Evolutionary conservation across 2,888 invertebrate species (phyloP).

Genomic region (Acrobasis consociella): DNA sequence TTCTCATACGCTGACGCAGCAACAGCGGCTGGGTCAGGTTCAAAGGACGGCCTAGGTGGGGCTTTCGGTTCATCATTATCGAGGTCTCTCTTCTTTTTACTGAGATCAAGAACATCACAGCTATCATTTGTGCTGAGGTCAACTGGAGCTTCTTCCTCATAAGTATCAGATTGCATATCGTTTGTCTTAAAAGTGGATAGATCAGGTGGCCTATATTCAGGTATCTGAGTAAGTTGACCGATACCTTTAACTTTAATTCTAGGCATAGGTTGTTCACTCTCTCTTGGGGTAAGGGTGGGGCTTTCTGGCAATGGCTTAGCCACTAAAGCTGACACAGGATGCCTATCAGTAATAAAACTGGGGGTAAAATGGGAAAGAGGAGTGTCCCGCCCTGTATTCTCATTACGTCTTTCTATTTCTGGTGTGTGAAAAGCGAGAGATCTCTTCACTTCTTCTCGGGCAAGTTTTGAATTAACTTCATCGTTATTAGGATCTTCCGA

Average conservation of each 20-base stretch:
- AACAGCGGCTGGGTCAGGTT: slow-evolving; percentile 61
- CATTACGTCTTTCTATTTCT: slow-evolving; percentile 72
- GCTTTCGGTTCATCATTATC: slow-evolving; percentile 63
- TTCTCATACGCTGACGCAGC: slow-evolving; percentile 77
- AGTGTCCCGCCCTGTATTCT: slow-evolving; percentile 66
- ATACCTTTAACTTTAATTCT: slow-evolving; percentile 85
- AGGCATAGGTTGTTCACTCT: slow-evolving; percentile 65
- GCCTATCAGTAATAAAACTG: slow-evolving; percentile 72
- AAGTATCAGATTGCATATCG: slow-evolving; percentile 61
- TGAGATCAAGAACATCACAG: slow-evolving; percentile 90
- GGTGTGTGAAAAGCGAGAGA: slow-evolving; percentile 80
- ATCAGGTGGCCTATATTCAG: slow-evolving; percentile 72
- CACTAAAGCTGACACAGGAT: slow-evolving; percentile 65
- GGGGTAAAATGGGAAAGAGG: slow-evolving; percentile 73
- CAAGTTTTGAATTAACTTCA: slow-evolving; percentile 83
- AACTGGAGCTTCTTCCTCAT: slow-evolving; percentile 83
- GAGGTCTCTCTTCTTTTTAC: slow-evolving; percentile 85
- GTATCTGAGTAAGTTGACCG: slow-evolving; percentile 83
- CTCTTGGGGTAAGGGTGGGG: slow-evolving; percentile 59
- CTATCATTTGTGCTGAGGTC: slow-evolving; percentile 86
- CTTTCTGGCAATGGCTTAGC: slow-evolving; percentile 64
- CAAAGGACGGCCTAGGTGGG: slow-evolving; percentile 73
- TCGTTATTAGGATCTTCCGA: slow-evolving; percentile 93
- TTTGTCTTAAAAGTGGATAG: slow-evolving; percentile 54
- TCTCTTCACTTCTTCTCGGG: slow-evolving; percentile 81